Conservation (phyloP, 1,140 invertebrate species). For the Onthophagus taurus region DNA sequence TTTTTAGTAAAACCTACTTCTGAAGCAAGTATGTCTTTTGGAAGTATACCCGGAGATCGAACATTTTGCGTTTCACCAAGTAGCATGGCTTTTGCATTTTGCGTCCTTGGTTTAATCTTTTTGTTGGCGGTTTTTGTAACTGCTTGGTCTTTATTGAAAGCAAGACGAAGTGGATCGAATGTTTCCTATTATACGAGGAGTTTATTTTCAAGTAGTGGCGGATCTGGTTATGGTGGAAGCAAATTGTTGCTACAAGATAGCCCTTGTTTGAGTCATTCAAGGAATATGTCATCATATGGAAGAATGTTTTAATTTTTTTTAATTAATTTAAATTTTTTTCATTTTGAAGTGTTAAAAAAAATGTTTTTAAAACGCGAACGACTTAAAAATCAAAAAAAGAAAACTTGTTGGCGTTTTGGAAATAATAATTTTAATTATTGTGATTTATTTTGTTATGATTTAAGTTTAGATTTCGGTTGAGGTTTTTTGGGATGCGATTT, state of each 20-base stretch:
- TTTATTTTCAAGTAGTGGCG: conserved; percentile 33
- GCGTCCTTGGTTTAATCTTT: conserved; percentile 55
- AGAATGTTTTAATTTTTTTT: conserved; percentile 25
- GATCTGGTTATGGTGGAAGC: conserved; percentile 28
- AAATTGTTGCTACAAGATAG: conserved; percentile 34
- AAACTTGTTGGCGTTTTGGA: conserved; percentile 9
- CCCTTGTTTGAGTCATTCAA: conserved; percentile 26
- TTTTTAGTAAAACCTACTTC: conserved; percentile 25
- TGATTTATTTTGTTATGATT: too few relatives aligned
- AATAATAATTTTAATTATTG: too few relatives aligned
- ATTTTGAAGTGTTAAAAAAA: neutral
- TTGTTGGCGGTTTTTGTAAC: conserved; percentile 54
- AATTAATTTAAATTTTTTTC: neutral
- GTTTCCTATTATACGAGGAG: conserved; percentile 31
- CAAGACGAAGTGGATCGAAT: conserved; percentile 34
- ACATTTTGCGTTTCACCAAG: conserved; percentile 63
- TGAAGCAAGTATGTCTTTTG: too few relatives aligned
- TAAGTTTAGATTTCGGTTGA: too few relatives aligned
- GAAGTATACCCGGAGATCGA: conserved; percentile 43
- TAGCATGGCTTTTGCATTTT: conserved; percentile 60
- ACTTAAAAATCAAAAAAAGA: too few relatives aligned
- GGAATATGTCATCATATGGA: conserved; percentile 30
- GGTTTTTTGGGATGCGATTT: too few relatives aligned
- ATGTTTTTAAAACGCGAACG: conserved; percentile 7
- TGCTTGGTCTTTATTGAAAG: conserved; percentile 51